Conservation (phyloP, 2,113 vertebrate genomes). For the Sitta europaea region DNA sequence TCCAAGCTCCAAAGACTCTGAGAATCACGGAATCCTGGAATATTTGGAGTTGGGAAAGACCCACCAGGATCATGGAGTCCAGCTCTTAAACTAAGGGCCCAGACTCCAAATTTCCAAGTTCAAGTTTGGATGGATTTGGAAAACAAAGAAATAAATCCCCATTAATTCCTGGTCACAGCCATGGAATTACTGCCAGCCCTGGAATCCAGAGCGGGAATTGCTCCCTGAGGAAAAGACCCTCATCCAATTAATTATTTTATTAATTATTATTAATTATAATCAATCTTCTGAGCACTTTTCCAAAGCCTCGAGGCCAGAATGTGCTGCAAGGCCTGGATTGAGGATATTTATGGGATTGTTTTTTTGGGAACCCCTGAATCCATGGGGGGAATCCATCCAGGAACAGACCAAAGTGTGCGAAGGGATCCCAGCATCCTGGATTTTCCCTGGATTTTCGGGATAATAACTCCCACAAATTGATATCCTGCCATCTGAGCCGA, state of each 20-base stretch:
- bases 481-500: background rate
- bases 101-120: background rate
- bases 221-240: background rate
- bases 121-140: no score
- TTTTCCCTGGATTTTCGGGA: background rate
- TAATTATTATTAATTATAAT: background rate
- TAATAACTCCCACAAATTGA: background rate
- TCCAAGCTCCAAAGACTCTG: background rate
- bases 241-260: background rate
- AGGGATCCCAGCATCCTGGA: background rate
- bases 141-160: fast-evolving
- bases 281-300: background rate
- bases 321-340: background rate
- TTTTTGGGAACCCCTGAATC: background rate
- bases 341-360: background rate
- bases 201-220: background rate
- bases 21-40: background rate
- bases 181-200: background rate
- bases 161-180: fast-evolving
- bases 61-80: no score
- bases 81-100: background rate
- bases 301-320: fast-evolving
- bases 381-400: background rate
- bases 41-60: background rate
- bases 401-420: background rate